Conservation (phyloP, 2,797 vertebrate genomes). For the Helostoma temminkii region DNA sequence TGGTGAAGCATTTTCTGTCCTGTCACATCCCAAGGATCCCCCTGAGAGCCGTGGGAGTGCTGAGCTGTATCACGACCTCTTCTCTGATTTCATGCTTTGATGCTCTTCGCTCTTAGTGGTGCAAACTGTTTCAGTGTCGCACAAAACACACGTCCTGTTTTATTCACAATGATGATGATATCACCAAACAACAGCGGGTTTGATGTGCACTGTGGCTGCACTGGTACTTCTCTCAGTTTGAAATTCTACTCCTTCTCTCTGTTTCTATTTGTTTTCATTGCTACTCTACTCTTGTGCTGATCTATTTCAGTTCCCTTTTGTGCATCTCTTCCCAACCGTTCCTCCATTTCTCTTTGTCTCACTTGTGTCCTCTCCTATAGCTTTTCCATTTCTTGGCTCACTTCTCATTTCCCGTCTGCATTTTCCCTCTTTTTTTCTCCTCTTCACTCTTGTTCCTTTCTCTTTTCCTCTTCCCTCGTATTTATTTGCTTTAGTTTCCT, state of each 20-base stretch:
- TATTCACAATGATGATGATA: constrained; percentile 61
- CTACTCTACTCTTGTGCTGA: constrained; percentile 11
- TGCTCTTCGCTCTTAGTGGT: constrained; percentile 68
- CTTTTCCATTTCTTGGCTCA: constrained; percentile 32
- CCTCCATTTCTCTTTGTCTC: constrained; percentile 24
- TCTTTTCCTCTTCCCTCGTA: constrained; percentile 20
- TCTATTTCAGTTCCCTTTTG: background rate
- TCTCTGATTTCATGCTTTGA: constrained; percentile 83
- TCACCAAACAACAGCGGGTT: constrained; percentile 35
- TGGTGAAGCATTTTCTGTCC: constrained; percentile 64
- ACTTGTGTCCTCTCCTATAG: constrained; percentile 32
- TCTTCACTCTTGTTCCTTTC: constrained; percentile 13
- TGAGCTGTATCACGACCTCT: constrained; percentile 79
- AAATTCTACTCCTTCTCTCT: background rate
- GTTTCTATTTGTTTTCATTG: background rate
- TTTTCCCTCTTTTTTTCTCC: constrained; percentile 4
- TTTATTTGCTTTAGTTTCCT: constrained; percentile 57
- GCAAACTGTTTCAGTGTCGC: constrained; percentile 59
- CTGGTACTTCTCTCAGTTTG: constrained; percentile 4
- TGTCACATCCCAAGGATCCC: constrained; percentile 77
- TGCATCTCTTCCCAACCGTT: constrained; percentile 1
- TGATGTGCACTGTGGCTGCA: background rate
- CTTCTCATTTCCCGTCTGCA: constrained; percentile 16
- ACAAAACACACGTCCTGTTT: constrained; percentile 66
- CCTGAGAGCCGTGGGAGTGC: constrained; percentile 69